These are phyloP conservation scores for Caenorhabditis sinica DNA, from an alignment of 2,888 invertebrate species.

Conservation along the genomic window DNA sequence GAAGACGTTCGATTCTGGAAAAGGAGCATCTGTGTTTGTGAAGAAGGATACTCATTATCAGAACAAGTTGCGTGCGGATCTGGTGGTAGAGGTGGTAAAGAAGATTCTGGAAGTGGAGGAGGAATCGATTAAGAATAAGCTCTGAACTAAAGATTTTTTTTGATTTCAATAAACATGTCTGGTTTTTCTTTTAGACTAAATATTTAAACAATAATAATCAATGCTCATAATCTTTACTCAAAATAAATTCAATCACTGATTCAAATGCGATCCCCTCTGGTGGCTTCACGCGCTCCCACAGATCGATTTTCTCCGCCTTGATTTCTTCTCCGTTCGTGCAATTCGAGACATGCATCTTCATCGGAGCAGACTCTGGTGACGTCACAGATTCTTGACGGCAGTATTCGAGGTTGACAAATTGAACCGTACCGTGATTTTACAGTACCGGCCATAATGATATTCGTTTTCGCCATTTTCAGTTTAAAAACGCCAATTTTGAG, in stretches of 20 bases:
- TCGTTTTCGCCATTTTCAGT: too few relatives aligned
- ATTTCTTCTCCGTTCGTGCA: slow-evolving; percentile 5
- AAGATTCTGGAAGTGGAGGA: slow-evolving; percentile 64
- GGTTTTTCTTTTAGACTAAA: too few relatives aligned
- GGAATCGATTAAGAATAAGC: slow-evolving; percentile 10
- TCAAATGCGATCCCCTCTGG: slow-evolving; percentile 21
- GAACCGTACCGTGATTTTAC: too few relatives aligned
- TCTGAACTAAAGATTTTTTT: background rate
- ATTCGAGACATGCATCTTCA: background rate
- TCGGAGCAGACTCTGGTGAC: too few relatives aligned
- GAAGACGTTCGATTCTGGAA: slow-evolving; percentile 41
- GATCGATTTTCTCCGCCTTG: slow-evolving; percentile 34
- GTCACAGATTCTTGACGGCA: too few relatives aligned
- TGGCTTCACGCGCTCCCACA: background rate
- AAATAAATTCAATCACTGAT: background rate
- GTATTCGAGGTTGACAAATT: too few relatives aligned
- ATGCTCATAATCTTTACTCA: slow-evolving; percentile 6
- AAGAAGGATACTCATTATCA: slow-evolving; percentile 68
- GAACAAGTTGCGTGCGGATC: slow-evolving; percentile 66
- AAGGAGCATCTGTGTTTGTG: slow-evolving; percentile 66
- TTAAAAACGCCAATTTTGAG: too few relatives aligned
- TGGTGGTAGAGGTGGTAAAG: slow-evolving; percentile 60
- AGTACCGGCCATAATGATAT: too few relatives aligned
- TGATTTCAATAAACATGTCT: too few relatives aligned
- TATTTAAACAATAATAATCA: background rate